phyloP scores from a whole-genome alignment of 2,113 vertebrate species.

The Pavo muticus region DNA sequence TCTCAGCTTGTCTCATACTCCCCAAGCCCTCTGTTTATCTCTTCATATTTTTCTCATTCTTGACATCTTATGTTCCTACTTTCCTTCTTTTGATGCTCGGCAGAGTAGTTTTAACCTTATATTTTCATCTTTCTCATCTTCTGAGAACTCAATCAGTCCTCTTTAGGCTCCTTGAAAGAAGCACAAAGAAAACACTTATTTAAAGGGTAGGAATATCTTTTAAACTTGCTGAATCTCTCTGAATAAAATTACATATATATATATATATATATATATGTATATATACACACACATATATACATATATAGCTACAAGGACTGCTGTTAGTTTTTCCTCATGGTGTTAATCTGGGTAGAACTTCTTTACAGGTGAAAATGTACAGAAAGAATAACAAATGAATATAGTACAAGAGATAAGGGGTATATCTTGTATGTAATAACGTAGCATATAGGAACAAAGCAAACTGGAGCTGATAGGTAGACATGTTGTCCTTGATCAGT shows the following conservation, averaged over 20 bases:
- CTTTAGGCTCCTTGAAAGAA: background rate
- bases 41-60: background rate
- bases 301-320: background rate
- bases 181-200: background rate
- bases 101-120: background rate
- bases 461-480: background rate
- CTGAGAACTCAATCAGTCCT: background rate
- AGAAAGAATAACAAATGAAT: background rate
- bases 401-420: background rate
- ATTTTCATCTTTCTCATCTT: conserved; percentile 28
- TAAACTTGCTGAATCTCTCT: background rate
- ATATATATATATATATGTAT: background rate
- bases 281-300: background rate
- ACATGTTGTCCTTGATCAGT: background rate
- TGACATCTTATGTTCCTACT: background rate
- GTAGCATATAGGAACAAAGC: background rate
- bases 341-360: background rate
- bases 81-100: background rate
- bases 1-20: background rate
- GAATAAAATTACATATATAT: background rate
- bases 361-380: background rate
- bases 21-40: background rate
- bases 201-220: background rate
- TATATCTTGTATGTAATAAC: background rate
- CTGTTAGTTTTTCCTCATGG: background rate